These are phyloP conservation scores for Drosophila melanosoma DNA, from an alignment of 2,888 invertebrate species.

Conservation along the genomic window DNA sequence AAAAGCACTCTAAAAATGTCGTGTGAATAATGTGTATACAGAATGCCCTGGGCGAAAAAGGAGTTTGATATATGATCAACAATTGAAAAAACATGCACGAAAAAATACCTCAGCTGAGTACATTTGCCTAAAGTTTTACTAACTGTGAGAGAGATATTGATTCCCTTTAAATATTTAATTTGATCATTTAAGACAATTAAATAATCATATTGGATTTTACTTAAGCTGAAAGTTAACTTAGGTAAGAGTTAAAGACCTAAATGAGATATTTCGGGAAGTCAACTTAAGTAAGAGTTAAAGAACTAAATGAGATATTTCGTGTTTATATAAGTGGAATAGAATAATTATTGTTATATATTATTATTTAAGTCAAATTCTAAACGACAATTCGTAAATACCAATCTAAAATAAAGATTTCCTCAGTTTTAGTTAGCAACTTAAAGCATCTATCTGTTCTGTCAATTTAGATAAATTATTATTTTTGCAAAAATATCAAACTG, in stretches of 20 bases:
- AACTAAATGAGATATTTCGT: not conserved
- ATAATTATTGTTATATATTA: too few species aligned
- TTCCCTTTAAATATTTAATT: not conserved
- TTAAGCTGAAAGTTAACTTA: not conserved
- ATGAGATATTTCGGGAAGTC: not conserved
- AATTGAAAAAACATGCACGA: constrained; percentile 23
- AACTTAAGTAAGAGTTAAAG: not conserved
- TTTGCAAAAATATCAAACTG: not conserved
- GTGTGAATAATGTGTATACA: constrained; percentile 19
- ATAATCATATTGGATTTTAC: not conserved
- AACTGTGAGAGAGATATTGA: not conserved
- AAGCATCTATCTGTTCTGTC: not conserved
- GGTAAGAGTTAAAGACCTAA: not conserved
- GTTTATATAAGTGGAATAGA: too few species aligned
- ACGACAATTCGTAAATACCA: too few species aligned
- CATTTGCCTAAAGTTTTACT: not conserved
- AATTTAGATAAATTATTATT: not conserved
- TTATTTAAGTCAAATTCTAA: too few species aligned
- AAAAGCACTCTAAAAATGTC: constrained; percentile 20
- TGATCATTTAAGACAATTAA: too few species aligned
- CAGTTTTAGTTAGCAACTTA: not conserved
- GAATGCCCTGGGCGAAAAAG: constrained; percentile 27
- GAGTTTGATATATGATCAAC: constrained; percentile 41
- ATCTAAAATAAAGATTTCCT: too few species aligned
- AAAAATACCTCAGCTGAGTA: constrained; percentile 4